A percentile compares a stretch with the other conserved stretches of the same genome.
Conservation (phyloP, 2,113 vertebrate genomes). For the Elephas maximus region DNA sequence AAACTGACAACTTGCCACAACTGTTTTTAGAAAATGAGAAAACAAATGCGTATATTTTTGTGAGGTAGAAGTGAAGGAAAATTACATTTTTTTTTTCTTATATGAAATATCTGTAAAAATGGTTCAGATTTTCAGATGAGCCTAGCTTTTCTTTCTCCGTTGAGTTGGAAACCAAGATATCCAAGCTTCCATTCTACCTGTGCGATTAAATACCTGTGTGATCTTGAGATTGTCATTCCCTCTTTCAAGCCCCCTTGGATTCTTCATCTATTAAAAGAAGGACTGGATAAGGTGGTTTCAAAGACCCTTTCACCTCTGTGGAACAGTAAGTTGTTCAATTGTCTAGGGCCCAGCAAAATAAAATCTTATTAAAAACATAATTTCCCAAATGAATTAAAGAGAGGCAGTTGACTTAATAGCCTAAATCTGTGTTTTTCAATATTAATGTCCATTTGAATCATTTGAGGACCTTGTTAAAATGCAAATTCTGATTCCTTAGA, state of each 20-base stretch:
- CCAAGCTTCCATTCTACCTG: not conserved
- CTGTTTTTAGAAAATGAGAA: not conserved
- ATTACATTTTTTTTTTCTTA: not conserved
- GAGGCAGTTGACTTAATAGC: not conserved
- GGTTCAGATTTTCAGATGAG: not conserved
- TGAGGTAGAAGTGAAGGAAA: not conserved
- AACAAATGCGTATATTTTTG: not conserved
- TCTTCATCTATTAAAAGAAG: not conserved
- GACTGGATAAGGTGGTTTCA: not conserved
- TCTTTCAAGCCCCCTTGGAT: not conserved
- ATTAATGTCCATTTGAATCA: not conserved
- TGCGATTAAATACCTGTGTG: not conserved
- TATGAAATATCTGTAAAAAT: not conserved
- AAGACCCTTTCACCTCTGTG: not conserved
- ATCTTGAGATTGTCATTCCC: not conserved
- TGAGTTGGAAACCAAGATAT: not conserved
- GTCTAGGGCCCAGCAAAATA: not conserved
- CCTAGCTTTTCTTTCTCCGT: constrained; percentile 24
- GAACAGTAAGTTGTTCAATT: not conserved
- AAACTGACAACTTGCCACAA: not conserved
- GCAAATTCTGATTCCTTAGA: not conserved
- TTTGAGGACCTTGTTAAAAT: not conserved
- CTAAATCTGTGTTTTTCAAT: not conserved
- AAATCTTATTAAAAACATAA: constrained; percentile 12
- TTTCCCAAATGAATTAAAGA: not conserved